Percentiles rank a stretch among this genome's conserved stretches.
These are phyloP conservation scores for Tapera naevia DNA, from an alignment of 2,797 vertebrate species.

Conservation along the genomic window DNA sequence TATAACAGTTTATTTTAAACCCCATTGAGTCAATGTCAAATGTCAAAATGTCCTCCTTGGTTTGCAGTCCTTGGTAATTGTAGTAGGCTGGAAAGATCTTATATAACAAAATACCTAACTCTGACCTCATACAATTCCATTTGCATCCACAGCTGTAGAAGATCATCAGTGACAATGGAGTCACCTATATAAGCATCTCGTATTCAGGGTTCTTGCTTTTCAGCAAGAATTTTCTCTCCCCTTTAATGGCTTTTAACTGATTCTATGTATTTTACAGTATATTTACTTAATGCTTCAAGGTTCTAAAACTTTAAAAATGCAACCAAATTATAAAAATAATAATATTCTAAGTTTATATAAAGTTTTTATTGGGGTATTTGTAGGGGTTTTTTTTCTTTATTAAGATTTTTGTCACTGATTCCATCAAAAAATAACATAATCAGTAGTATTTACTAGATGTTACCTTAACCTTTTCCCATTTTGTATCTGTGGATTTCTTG, in stretches of 20 bases:
- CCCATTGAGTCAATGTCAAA: background rate
- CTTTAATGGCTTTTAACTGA: background rate
- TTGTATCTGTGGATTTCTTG: background rate
- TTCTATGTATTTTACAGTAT: background rate
- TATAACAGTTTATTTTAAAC: background rate
- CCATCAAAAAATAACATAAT: background rate
- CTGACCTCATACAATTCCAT: background rate
- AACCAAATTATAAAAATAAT: background rate
- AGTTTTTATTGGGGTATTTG: background rate
- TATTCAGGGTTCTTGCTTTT: background rate
- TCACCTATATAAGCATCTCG: background rate
- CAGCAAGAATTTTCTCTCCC: background rate
- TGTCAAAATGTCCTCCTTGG: background rate
- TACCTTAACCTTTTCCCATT: background rate
- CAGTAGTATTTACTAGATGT: background rate
- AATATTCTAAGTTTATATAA: background rate
- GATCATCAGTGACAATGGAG: background rate
- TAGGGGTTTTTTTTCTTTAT: background rate
- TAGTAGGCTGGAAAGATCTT: background rate
- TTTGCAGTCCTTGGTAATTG: background rate
- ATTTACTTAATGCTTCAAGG: background rate
- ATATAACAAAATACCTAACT: rapidly evolving
- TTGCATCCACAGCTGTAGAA: background rate
- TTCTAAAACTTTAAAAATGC: background rate
- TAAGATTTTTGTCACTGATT: background rate